Percentiles rank a stretch among this genome's conserved stretches.
Conservation (phyloP, 2,888 invertebrate species). For the Podabrus alpinus region DNA sequence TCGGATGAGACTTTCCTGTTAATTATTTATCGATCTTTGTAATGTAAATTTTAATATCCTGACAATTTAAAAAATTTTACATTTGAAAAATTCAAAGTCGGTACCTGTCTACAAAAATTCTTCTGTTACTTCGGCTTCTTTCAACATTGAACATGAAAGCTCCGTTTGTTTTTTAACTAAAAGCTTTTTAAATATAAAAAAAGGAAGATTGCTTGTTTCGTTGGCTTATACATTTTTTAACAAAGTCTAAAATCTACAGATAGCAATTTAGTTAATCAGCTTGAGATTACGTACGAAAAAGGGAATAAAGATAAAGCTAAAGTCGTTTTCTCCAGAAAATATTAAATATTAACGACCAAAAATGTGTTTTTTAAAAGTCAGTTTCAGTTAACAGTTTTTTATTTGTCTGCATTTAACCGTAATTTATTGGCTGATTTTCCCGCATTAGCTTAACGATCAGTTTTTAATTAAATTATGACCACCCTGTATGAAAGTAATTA, state of each 20-base stretch:
- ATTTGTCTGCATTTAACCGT: not conserved
- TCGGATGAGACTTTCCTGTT: not conserved
- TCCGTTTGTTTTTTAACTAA: not conserved
- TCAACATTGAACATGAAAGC: not conserved
- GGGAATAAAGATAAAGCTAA: not conserved
- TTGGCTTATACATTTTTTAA: not conserved
- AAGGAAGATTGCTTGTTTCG: not conserved
- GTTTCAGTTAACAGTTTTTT: not conserved
- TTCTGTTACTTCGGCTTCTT: not conserved
- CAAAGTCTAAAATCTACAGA: not conserved
- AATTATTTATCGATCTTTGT: not conserved
- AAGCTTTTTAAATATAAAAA: not conserved
- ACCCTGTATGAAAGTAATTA: not conserved
- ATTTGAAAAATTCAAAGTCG: not conserved
- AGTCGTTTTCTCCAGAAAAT: conserved; percentile 1
- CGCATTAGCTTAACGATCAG: not conserved
- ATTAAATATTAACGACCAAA: not conserved
- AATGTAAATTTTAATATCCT: not conserved
- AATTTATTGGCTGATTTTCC: not conserved
- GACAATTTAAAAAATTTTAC: not conserved
- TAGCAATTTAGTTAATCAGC: conserved; percentile 3
- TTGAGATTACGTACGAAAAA: conserved; percentile 1
- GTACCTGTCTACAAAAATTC: not conserved
- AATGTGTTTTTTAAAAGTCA: not conserved
- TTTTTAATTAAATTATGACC: not conserved